Base-by-base conservation (phyloP, 2,113 vertebrate species). In the Chloroceryle aenea region DNA sequence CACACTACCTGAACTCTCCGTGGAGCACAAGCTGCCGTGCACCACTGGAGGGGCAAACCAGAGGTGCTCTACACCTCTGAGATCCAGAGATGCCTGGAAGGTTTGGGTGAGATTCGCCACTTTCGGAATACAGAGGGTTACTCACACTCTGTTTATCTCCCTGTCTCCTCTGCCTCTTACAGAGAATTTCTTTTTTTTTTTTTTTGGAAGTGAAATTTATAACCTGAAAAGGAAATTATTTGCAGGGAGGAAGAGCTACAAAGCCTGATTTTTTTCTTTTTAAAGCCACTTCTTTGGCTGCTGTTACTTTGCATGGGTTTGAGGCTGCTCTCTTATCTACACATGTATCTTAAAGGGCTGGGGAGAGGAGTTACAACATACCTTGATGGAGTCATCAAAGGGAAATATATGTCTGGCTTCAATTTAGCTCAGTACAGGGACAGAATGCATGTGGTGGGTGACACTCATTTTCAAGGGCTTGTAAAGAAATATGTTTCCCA, bases 331-430 rank as follows among this genome's bases (percentile, higher is more conserved):
- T 52, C 67, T 93, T 86, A 94, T 90, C 93, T 90, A 67, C 80
- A 82, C 10, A 25, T 61, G 68, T 42, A 64, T 90, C 83, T 92
- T 40, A 43, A 87, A 59, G 48, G 72, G 55, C 53, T 9, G 21
- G 29, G 14, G 34, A 88, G 59, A 89, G 19, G 64, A 93, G 36
- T 78, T 92, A 84, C 88, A 94, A 75, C 36, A 64, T 84, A 90
- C 62, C 75, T 91, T 89, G 83, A 93, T 77, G 75, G 76, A 94
- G 76, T 75, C 63, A 93, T 96, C 85, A 84, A 81, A 93, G 83
- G 84, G 34, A 86, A 88, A 68, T 52, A 86, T 13, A 48, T 30
- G 10, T 75, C 93, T 94, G 88, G 64, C 80, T 95, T 95, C 68
- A 86, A 81, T 95, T 95, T 92, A 61, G 27, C 40, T 63, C 22